Conservation (phyloP, 2,113 vertebrate genomes). For the Halichoeres trimaculatus region DNA sequence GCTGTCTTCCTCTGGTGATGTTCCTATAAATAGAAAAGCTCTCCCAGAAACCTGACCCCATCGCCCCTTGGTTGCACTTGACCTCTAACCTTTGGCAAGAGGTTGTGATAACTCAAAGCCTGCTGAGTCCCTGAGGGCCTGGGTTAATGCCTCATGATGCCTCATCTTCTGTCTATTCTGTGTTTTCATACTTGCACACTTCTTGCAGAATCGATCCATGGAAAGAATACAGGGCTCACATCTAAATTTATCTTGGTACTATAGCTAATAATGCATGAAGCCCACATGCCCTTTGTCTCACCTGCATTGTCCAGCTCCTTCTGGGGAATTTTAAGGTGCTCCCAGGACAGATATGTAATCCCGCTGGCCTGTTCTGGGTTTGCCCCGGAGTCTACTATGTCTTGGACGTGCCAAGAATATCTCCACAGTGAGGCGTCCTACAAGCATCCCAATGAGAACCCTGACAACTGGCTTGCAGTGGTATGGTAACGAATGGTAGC, state of each 20-base stretch:
- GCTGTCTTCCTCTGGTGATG: neutral
- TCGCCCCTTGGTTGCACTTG: neutral
- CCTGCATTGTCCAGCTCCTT: constrained; percentile 5
- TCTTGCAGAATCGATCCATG: neutral
- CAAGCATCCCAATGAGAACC: constrained; percentile 2
- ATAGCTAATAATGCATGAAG: constrained; percentile 15
- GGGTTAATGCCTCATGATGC: neutral
- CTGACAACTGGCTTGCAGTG: no score
- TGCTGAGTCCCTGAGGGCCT: neutral
- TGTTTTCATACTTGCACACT: neutral
- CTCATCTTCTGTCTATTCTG: neutral
- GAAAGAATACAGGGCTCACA: neutral
- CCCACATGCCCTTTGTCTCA: constrained; percentile 17
- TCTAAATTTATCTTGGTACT: neutral
- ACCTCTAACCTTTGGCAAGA: constrained; percentile 26
- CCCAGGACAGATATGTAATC: constrained; percentile 49
- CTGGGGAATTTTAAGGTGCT: constrained; percentile 17
- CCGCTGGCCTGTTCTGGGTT: constrained; percentile 27
- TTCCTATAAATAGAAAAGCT: constrained; percentile 2
- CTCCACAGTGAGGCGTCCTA: neutral
- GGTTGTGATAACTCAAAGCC: neutral
- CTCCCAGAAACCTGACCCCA: neutral
- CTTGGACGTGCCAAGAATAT: constrained; percentile 36
- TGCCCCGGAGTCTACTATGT: constrained; percentile 8
- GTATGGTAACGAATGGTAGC: constrained; percentile 13